Conservation (phyloP, 2,888 invertebrate species). For the Campoletis raptor region DNA sequence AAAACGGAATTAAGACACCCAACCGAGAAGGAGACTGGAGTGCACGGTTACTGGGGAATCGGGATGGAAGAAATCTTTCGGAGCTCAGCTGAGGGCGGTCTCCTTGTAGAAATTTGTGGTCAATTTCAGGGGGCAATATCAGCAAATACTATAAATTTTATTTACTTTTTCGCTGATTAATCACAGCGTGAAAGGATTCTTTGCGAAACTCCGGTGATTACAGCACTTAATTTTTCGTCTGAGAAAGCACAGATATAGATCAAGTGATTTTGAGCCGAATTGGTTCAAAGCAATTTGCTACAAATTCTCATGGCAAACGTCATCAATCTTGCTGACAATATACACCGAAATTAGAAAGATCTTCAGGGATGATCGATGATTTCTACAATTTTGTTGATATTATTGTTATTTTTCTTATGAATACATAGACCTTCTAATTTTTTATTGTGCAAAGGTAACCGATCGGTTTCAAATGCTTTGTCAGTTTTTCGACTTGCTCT, state of each 20-base stretch:
- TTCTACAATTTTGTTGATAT: conserved; percentile 28
- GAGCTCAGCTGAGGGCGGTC: conserved; percentile 53
- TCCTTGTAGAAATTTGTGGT: conserved; percentile 61
- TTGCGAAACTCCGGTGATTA: conserved; percentile 25
- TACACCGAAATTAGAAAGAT: conserved; percentile 27
- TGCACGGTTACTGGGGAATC: conserved; percentile 25
- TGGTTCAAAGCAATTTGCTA: conserved; percentile 17
- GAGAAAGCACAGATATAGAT: not conserved
- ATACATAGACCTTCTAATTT: not conserved
- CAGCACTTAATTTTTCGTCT: not conserved
- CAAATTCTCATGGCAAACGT: conserved; percentile 23
- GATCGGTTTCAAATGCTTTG: conserved; percentile 45
- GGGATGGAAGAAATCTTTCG: conserved; percentile 63
- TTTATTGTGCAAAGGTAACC: conserved; percentile 42
- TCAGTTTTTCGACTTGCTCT: conserved; percentile 23
- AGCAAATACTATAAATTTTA: conserved; percentile 40
- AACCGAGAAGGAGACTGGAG: conserved; percentile 69
- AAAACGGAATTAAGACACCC: conserved; percentile 76
- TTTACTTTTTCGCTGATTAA: conserved; percentile 41
- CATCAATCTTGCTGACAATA: conserved; percentile 46
- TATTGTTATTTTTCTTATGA: conserved; percentile 26
- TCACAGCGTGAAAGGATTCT: conserved; percentile 5
- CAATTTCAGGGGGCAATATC: conserved; percentile 18
- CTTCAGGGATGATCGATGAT: conserved; percentile 47
- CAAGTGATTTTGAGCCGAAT: not conserved